These are phyloP conservation scores for Neoniphon sammara DNA, from an alignment of 2,797 vertebrate genomes.

Conservation along the genomic window DNA sequence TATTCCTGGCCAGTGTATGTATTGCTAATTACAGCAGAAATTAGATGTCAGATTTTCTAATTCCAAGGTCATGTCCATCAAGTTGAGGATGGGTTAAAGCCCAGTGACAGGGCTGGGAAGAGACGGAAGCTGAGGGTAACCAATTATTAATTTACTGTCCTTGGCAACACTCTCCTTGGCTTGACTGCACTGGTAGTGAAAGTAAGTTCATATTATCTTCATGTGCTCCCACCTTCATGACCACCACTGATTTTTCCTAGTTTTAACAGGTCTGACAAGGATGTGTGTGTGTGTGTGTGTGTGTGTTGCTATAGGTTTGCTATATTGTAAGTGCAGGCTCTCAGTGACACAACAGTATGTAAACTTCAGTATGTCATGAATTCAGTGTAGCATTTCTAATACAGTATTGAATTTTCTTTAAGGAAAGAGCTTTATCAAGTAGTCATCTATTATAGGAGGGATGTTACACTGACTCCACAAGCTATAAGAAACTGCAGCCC, in stretches of 20 bases:
- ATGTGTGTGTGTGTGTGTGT: too few species aligned
- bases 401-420: not conserved
- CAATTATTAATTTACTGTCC: too few species aligned
- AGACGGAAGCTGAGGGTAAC: too few species aligned
- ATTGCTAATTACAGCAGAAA: constrained; percentile 2
- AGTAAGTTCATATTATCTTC: not conserved
- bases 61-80: not conserved
- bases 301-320: too few species aligned
- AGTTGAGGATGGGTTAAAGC: too few species aligned
- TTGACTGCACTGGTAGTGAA: too few species aligned
- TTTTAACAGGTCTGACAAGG: not conserved
- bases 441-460: not conserved
- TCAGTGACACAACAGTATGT: too few species aligned
- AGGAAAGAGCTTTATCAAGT: not conserved
- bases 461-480: not conserved
- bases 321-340: too few species aligned
- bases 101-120: too few species aligned
- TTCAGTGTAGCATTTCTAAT: constrained; percentile 5
- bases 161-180: too few species aligned
- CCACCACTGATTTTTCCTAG: too few species aligned
- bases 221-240: not conserved
- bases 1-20: not conserved
- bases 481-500: not conserved
- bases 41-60: not conserved
- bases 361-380: too few species aligned